Conservation (phyloP, 1,140 invertebrate genomes). For the Anastrepha ludens region DNA sequence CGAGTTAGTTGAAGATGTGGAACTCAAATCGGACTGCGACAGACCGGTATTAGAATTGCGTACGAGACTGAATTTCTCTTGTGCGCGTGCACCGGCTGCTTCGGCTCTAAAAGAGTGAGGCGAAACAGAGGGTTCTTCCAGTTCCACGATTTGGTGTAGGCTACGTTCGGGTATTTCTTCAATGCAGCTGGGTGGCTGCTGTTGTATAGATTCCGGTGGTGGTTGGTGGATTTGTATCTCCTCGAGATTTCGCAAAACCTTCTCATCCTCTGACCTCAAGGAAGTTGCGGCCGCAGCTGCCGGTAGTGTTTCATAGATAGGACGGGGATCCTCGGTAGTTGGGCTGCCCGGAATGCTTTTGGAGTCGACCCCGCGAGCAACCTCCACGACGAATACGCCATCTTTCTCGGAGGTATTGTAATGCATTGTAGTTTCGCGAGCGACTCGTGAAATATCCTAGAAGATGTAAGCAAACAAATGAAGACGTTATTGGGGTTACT, state of each 20-base stretch:
- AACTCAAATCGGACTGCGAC: conserved; percentile 84
- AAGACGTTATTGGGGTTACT: background rate
- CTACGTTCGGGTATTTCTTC: conserved; percentile 76
- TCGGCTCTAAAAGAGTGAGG: conserved; percentile 3
- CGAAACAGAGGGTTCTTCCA: conserved; percentile 56
- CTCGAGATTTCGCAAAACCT: conserved; percentile 65
- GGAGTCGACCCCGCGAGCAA: conserved; percentile 74
- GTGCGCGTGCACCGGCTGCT: no score
- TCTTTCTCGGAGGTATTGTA: conserved; percentile 81
- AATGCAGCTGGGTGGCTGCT: conserved; percentile 24
- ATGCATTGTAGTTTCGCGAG: conserved; percentile 82
- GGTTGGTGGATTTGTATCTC: conserved; percentile 72
- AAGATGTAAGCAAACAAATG: background rate
- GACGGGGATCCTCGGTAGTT: conserved; percentile 63
- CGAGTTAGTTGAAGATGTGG: conserved; percentile 81
- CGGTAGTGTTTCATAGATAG: conserved; percentile 49
- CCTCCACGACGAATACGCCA: conserved; percentile 86
- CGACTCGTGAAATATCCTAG: conserved; percentile 80
- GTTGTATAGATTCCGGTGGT: conserved; percentile 58
- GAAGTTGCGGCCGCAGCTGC: conserved; percentile 76
- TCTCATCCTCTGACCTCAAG: conserved; percentile 72
- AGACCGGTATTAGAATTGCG: conserved; percentile 80
- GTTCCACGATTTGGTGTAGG: conserved; percentile 73
- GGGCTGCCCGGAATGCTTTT: conserved; percentile 65
- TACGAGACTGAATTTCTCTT: background rate